phyloP scores from a whole-genome alignment of 2,888 invertebrate species.

The Baronia brevicornis region DNA sequence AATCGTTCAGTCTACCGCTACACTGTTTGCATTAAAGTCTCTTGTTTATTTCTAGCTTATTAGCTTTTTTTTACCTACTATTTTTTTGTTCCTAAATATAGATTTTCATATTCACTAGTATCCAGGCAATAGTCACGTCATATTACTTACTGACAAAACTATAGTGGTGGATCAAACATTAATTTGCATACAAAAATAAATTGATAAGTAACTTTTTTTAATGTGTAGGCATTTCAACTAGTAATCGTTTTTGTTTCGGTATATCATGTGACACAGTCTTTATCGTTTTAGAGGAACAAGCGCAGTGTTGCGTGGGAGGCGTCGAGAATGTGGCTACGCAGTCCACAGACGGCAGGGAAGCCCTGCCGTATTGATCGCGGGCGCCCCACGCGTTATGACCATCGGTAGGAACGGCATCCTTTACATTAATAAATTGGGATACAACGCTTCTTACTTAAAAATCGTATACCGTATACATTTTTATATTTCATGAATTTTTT shows the following conservation, averaged over 20 bases:
- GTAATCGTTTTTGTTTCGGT: conserved; percentile 6
- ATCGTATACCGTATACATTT: too few relatives aligned
- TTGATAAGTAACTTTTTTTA: not conserved
- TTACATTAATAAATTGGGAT: conserved; percentile 2
- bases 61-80: not conserved
- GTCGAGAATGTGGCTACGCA: conserved; percentile 32
- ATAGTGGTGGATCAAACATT: too few relatives aligned
- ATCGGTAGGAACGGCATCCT: conserved; percentile 45
- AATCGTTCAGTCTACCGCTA: too few relatives aligned
- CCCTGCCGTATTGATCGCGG: conserved; percentile 65
- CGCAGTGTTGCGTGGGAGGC: conserved; percentile 38
- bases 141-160: too few relatives aligned
- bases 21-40: not conserved
- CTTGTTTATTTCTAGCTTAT: not conserved
- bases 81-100: not conserved
- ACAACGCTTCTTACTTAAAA: not conserved
- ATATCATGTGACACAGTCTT: too few relatives aligned
- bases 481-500: too few relatives aligned
- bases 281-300: conserved; percentile 7
- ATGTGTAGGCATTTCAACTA: too few relatives aligned
- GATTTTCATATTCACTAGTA: not conserved
- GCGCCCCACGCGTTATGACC: conserved; percentile 62
- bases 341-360: conserved; percentile 47
- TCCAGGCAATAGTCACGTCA: too few relatives aligned
- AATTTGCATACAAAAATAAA: too few relatives aligned